Evolutionary conservation across 92 coral and sea anemone genomes (phyloP).

Genomic region (Epizoanthus fatuus): DNA sequence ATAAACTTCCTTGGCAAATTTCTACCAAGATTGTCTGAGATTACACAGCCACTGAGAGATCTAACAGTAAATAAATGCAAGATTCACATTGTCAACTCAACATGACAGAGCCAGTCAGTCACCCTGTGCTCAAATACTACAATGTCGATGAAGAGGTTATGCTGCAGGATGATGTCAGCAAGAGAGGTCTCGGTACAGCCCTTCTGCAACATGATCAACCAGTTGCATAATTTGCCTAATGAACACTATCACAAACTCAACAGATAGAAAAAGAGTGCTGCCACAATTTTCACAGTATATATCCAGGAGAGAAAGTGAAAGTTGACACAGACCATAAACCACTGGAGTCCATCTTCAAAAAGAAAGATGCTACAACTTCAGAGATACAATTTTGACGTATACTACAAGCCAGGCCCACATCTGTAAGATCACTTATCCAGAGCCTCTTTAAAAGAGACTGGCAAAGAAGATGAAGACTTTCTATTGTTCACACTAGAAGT

Average conservation of each 20-base stretch:
- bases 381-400: background rate
- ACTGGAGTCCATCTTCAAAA: conserved; percentile 9
- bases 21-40: background rate
- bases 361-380: too few relatives aligned
- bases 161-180: background rate
- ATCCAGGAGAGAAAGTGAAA: background rate
- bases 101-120: background rate
- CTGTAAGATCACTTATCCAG: conserved; percentile 2
- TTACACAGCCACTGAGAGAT: background rate
- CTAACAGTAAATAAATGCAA: background rate
- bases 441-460: conserved; percentile 22
- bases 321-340: conserved; percentile 13
- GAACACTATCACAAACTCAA: background rate
- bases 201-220: background rate
- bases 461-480: conserved; percentile 32
- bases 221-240: background rate
- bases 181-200: background rate
- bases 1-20: background rate
- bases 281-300: background rate
- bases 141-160: background rate
- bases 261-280: background rate
- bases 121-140: background rate
- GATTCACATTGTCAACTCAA: background rate
- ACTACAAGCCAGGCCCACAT: background rate
- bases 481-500: background rate